These are phyloP conservation scores for Meloe dianella DNA, from an alignment of 2,888 invertebrate genomes.

Conservation along the genomic window DNA sequence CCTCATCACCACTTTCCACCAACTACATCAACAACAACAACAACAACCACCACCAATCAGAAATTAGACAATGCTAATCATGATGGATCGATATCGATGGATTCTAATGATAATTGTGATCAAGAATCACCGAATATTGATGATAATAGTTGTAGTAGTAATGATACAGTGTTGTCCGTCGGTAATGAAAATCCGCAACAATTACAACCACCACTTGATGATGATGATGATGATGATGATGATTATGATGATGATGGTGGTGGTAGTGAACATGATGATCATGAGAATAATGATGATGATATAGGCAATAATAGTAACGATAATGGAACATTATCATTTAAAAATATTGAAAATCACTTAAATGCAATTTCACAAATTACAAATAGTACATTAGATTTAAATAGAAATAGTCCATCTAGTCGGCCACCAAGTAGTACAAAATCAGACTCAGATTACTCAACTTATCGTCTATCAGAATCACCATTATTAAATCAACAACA, in stretches of 20 bases:
- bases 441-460: constrained; percentile 47
- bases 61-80: constrained; percentile 49
- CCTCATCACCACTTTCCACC: constrained; percentile 44
- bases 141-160: constrained; percentile 73
- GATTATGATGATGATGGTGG: not conserved
- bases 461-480: constrained; percentile 38
- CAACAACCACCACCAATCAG: constrained; percentile 35
- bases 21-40: constrained; percentile 22
- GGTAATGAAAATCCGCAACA: constrained; percentile 72
- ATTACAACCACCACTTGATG: constrained; percentile 36
- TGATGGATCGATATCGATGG: constrained; percentile 55
- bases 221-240: constrained; percentile 25
- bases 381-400: constrained; percentile 59
- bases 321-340: constrained; percentile 63
- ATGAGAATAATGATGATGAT: constrained; percentile 16
- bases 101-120: constrained; percentile 54
- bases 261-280: constrained; percentile 12
- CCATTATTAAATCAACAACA: constrained; percentile 1
- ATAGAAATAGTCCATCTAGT: constrained; percentile 48
- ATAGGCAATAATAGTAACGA: constrained; percentile 13
- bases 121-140: constrained; percentile 60
- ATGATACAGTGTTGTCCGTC: constrained; percentile 82
- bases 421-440: constrained; percentile 50
- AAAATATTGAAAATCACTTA: constrained; percentile 72
- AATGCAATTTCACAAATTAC: constrained; percentile 72